Conservation (phyloP, 2,888 invertebrate species). For the Trichogramma dendrolimi region DNA sequence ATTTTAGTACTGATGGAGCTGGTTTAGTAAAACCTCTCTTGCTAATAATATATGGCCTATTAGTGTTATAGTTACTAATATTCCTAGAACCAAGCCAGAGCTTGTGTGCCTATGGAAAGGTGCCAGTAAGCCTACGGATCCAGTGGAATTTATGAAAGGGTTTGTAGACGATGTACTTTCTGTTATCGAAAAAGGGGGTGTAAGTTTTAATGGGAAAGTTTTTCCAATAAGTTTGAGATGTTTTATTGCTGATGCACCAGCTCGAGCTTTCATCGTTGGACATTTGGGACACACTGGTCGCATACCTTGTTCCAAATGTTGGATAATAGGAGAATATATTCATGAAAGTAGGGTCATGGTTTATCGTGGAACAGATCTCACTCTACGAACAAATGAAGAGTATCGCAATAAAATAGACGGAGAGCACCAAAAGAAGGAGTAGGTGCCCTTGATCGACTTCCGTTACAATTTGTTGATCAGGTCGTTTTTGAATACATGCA, state of each 20-base stretch:
- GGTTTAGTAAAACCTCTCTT: neutral
- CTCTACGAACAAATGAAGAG: neutral
- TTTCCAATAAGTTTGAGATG: neutral
- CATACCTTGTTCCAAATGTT: neutral
- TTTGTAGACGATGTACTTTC: neutral
- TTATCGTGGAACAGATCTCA: neutral
- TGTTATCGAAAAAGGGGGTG: neutral
- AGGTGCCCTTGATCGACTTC: slow-evolving; percentile 13
- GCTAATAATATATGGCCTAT: slow-evolving; percentile 6
- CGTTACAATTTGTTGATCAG: slow-evolving; percentile 17
- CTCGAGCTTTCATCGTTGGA: slow-evolving; percentile 7
- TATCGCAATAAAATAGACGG: neutral
- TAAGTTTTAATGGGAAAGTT: neutral
- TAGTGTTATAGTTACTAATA: slow-evolving; percentile 2
- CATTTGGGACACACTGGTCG: neutral
- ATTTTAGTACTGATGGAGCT: slow-evolving; percentile 4
- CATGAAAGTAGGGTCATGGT: neutral
- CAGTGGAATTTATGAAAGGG: neutral
- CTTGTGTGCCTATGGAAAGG: slow-evolving; percentile 1
- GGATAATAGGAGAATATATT: neutral
- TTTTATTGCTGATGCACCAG: slow-evolving; percentile 12
- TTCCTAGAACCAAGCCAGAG: neutral
- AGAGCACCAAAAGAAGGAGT: neutral
- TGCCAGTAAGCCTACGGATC: neutral
- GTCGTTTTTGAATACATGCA: slow-evolving; percentile 29